Evolutionary conservation across 2,888 invertebrate genomes (phyloP), one percentile per base, ranked within the genome.

Genomic region (Philereme vetulata): DNA sequence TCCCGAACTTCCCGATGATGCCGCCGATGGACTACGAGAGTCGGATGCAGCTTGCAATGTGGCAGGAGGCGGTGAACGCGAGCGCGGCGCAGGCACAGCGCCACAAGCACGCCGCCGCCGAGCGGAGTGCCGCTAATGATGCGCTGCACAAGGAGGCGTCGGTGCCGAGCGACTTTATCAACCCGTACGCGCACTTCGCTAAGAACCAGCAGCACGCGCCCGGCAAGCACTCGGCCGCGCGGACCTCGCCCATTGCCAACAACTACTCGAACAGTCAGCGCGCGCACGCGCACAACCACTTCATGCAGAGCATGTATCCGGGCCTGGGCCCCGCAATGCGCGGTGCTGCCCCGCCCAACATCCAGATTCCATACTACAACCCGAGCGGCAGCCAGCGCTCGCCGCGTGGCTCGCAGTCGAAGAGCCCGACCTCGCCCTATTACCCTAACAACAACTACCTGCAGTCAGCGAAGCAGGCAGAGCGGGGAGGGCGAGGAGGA

Each of bases 21-120:
- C 84, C 90, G 1, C 81, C 78, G 4, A 79, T 90, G 90, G 93
- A 93, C 65, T 93, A 93, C 75, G 90, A 90, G 10, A 93, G 90
- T 69, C 90, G 93, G 32, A 79, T 94, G 70, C 94, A 94, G 70
- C 84, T 94, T 69, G 94, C 94, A 0, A 93, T 95, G 91, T 95
- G 95, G 95, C 95, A 95, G 73, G 95, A 96, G 77, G 94, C 94
- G 3, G 92, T 95, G 86, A 86, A 94, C 60, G 92, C 93, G 5
- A 88, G 86, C 68, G 80, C 84, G 5, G 72, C 84, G 33, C 36
- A 35, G 9, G 50, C 50, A n/a, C 56, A 50, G 53, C 49, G 57
- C 1, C 62, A 51, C 8, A 62, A 57, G 56, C 61, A 53, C 42
- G 34, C 52, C n/a, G 40, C 48, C 1, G 40, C 33, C 10, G 47